Evolutionary conservation across 53 echinoderm and acorn worm species (phyloP).

Genomic region (Mesocentrotus franciscanus): DNA sequence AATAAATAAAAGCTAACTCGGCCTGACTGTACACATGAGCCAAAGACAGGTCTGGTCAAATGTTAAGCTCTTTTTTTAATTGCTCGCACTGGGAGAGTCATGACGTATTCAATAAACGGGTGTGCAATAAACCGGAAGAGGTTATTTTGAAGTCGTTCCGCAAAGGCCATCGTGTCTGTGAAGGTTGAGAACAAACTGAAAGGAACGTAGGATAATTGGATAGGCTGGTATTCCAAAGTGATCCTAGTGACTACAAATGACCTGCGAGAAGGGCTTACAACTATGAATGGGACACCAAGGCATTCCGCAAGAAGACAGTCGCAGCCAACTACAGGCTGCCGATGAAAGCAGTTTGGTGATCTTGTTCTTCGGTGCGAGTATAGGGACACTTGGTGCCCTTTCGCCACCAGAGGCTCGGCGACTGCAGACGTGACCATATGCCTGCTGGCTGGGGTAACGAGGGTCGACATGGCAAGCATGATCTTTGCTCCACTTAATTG

Average conservation of each 20-base stretch:
- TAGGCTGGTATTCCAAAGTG: conserved; percentile 65
- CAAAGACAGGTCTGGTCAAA: conserved; percentile 56
- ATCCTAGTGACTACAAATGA: conserved; percentile 13
- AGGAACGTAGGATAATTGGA: conserved; percentile 74
- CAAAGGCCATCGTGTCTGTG: conserved; percentile 73
- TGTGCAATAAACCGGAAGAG: conserved; percentile 35
- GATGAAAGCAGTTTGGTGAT: conserved; percentile 5
- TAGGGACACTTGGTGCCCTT: neutral
- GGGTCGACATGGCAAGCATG: neutral
- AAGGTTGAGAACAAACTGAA: conserved; percentile 43
- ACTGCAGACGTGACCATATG: neutral
- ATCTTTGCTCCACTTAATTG: conserved; percentile 34
- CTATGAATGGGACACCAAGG: neutral
- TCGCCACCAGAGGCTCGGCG: neutral
- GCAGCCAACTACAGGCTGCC: neutral
- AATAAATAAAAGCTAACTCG: conserved; percentile 63
- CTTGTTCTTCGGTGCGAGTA: conserved; percentile 22
- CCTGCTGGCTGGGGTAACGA: neutral
- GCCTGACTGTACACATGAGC: conserved; percentile 45
- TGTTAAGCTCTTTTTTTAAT: conserved; percentile 22
- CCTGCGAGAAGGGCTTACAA: neutral
- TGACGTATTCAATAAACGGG: neutral
- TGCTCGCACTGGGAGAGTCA: neutral
- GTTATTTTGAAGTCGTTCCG: conserved; percentile 64
- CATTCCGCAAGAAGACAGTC: conserved; percentile 11